phyloP scores from a whole-genome alignment of 1,140 invertebrate genomes.

The Triops cancriformis region DNA sequence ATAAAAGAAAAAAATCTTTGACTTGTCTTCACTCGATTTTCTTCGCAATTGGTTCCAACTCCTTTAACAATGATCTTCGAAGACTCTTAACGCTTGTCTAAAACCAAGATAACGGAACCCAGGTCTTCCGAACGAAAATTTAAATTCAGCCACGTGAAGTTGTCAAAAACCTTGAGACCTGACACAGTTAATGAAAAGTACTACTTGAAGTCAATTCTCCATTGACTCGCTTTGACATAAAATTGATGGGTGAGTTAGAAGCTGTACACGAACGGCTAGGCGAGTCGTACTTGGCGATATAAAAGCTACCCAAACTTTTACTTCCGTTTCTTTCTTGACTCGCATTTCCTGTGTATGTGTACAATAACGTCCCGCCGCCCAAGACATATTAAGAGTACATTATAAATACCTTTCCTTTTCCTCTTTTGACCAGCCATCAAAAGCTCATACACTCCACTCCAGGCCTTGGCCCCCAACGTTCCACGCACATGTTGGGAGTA shows the following conservation, averaged over 20 bases:
- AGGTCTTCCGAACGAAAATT: neutral
- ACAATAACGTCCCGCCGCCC: neutral
- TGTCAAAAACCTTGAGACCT: no score
- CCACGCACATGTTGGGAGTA: neutral
- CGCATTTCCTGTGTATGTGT: conserved; percentile 3
- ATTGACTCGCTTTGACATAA: no score
- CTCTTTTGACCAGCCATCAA: neutral
- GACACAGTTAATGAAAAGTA: no score
- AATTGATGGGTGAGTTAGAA: no score
- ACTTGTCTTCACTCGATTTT: neutral
- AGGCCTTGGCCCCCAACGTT: neutral
- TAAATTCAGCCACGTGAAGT: neutral
- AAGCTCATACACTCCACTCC: neutral
- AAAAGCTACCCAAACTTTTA: conserved; percentile 7
- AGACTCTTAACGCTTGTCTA: neutral
- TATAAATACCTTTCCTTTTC: conserved; percentile 11
- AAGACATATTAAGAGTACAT: neutral
- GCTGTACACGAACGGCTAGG: no score
- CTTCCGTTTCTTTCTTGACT: conserved; percentile 13
- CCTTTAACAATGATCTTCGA: neutral
- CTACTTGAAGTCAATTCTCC: no score
- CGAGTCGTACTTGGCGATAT: neutral
- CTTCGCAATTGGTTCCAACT: neutral
- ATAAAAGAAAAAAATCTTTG: neutral
- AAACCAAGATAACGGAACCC: neutral